phyloP scores from a whole-genome alignment of 2,888 invertebrate genomes.

The Melanotus villosus region DNA sequence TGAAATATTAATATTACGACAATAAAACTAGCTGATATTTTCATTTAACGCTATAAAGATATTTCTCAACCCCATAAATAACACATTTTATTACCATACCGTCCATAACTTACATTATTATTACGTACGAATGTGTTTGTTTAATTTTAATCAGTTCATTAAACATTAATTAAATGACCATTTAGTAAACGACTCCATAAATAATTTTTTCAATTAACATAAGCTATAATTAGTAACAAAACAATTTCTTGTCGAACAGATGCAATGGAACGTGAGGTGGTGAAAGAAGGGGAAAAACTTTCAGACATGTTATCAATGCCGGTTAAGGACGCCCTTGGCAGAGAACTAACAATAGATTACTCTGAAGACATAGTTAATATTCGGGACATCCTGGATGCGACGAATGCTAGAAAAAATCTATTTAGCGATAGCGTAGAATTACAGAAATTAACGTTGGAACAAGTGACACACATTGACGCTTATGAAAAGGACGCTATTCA shows the following conservation, averaged over 20 bases:
- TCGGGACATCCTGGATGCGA: conserved; percentile 79
- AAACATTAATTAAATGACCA: background rate
- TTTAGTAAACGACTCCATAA: background rate
- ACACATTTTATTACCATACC: too few species aligned
- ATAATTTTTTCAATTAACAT: too few species aligned
- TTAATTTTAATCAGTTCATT: background rate
- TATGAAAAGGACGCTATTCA: conserved; percentile 84
- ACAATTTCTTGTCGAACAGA: too few species aligned
- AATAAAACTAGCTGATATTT: too few species aligned
- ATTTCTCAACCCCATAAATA: too few species aligned
- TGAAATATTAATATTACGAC: too few species aligned
- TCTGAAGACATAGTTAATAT: conserved; percentile 81
- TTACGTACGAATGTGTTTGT: background rate
- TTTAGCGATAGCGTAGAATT: conserved; percentile 83
- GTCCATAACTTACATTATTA: too few species aligned
- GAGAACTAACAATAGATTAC: conserved; percentile 79
- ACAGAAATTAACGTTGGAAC: conserved; percentile 83
- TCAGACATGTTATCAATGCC: conserved; percentile 85
- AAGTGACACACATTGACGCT: conserved; percentile 81
- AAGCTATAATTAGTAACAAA: background rate
- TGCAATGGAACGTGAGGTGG: conserved; percentile 76
- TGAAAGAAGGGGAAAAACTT: conserved; percentile 82
- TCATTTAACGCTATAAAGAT: too few species aligned
- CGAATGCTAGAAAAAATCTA: conserved; percentile 78
- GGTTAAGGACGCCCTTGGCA: conserved; percentile 82